These are phyloP conservation scores for Tokudaia tokunoshimensis DNA, from an alignment of 2,797 vertebrate species.

Conservation along the genomic window DNA sequence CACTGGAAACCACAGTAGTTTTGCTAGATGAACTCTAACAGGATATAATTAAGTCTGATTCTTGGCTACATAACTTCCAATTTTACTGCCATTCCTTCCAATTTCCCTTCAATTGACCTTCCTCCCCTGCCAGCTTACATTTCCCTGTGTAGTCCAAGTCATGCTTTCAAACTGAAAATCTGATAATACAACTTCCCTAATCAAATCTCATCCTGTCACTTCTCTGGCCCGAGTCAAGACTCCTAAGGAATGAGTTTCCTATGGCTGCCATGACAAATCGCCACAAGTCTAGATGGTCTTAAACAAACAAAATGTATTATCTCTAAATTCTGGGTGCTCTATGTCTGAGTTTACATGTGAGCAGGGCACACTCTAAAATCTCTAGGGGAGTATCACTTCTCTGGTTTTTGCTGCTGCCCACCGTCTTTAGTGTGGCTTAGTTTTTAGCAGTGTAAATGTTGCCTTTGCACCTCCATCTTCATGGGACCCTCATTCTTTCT, in stretches of 20 bases:
- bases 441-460: accelerated
- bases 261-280: neutral
- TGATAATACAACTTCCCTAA: neutral
- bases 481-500: neutral
- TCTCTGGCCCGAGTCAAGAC: neutral
- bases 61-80: neutral
- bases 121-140: conserved; percentile 1
- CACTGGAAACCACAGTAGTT: neutral
- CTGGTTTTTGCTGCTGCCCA: neutral
- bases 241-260: conserved; percentile 25
- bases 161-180: conserved; percentile 52
- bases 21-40: conserved; percentile 1
- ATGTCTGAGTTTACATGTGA: neutral
- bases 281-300: neutral
- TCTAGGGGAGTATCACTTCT: neutral
- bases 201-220: conserved; percentile 33
- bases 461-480: neutral
- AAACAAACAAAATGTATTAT: conserved; percentile 30
- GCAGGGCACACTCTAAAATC: no score
- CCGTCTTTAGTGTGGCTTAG: neutral
- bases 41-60: conserved; percentile 33
- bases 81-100: neutral
- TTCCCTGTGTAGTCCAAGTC: conserved; percentile 1
- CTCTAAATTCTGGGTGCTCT: neutral
- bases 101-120: conserved; percentile 45